phyloP scores from a whole-genome alignment of 2,888 invertebrate species.

The Macrophya alboannulata region DNA sequence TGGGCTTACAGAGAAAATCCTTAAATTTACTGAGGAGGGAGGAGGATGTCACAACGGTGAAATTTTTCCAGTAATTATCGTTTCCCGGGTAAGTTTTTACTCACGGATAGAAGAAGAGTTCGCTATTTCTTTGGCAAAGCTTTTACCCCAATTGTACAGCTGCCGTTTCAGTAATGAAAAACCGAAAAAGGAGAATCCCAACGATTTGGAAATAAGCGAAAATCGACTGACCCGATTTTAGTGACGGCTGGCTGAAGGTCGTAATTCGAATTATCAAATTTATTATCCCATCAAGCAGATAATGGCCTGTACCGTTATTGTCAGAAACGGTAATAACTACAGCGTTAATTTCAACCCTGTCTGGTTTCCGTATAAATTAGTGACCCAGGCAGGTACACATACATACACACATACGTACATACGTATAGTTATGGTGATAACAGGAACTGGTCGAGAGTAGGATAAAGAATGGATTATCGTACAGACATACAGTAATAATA shows the following conservation, averaged over 20 bases:
- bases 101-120: neutral
- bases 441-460: neutral
- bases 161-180: too few relatives aligned
- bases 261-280: slow-evolving; percentile 34
- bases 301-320: slow-evolving; percentile 43
- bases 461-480: neutral
- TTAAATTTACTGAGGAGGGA: slow-evolving; percentile 56
- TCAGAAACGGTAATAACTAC: slow-evolving; percentile 33
- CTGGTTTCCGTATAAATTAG: slow-evolving; percentile 37
- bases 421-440: neutral
- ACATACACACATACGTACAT: too few relatives aligned
- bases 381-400: neutral
- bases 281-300: slow-evolving; percentile 44
- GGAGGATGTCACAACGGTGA: slow-evolving; percentile 55
- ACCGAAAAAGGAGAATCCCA: too few relatives aligned
- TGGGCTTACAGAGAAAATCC: slow-evolving; percentile 20
- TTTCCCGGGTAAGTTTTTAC: neutral
- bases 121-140: neutral
- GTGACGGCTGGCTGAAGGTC: neutral
- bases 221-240: slow-evolving; percentile 15
- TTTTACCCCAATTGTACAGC: too few relatives aligned
- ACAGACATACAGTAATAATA: neutral
- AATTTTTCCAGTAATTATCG: slow-evolving; percentile 42
- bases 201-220: slow-evolving; percentile 12
- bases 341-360: slow-evolving; percentile 40